These are phyloP conservation scores for Isotomurus palustris DNA, from an alignment of 2,888 invertebrate genomes.

Conservation along the genomic window DNA sequence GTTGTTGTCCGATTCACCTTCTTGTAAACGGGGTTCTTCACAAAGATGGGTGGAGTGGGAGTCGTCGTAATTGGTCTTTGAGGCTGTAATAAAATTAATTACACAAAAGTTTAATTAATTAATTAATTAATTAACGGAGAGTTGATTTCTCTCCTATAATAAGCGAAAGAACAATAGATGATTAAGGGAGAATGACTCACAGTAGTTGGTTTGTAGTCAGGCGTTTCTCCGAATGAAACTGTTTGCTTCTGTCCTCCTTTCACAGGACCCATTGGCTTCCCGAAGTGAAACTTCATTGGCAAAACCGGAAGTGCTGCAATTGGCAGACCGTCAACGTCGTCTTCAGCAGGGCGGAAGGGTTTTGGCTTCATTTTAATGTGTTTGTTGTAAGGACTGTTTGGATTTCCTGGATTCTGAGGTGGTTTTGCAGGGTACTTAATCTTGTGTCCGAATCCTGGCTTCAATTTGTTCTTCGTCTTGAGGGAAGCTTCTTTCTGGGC, in stretches of 20 bases:
- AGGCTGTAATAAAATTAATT: too few species aligned
- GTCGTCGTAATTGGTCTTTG: constrained; percentile 1
- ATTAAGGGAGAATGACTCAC: too few species aligned
- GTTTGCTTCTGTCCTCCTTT: too few species aligned
- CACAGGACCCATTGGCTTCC: too few species aligned
- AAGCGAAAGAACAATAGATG: too few species aligned
- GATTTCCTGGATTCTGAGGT: not conserved
- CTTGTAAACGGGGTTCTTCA: constrained; percentile 17
- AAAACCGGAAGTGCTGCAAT: constrained; percentile 19
- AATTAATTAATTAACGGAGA: too few species aligned
- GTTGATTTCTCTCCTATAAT: too few species aligned
- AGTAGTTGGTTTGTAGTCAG: too few species aligned
- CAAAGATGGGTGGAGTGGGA: constrained; percentile 31
- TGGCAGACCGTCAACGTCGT: not conserved
- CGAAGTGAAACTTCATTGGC: constrained; percentile 30
- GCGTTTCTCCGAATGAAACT: too few species aligned
- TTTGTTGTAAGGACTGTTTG: not conserved
- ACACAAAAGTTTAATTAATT: too few species aligned
- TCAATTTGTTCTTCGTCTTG: constrained; percentile 5
- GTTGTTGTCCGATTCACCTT: constrained; percentile 8
- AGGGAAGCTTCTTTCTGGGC: constrained; percentile 17
- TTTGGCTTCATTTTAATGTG: not conserved
- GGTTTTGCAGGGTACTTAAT: not conserved
- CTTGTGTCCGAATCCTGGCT: not conserved
- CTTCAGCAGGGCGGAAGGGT: constrained; percentile 1